Evolutionary conservation across 2,797 vertebrate genomes (phyloP), one percentile per base, ranked within the genome.

Genomic region (Mormyrus proboscirostris): DNA sequence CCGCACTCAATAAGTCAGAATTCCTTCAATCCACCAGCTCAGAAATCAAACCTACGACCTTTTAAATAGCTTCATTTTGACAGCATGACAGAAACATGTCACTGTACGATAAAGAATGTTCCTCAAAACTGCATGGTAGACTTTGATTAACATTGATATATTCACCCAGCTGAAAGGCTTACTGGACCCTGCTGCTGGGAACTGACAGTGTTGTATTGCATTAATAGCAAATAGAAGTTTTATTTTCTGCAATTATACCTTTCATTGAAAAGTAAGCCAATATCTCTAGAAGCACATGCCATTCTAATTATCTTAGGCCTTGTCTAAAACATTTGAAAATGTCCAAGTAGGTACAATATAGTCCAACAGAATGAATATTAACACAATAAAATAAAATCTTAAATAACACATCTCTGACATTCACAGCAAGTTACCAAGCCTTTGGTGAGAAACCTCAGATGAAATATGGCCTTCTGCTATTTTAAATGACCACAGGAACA

Each of bases 301-400:
- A 85, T 85, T 85, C 83, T 85, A 33, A 50, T 50, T 14, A 51
- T 85, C 44, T 51, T 85, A 51, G 44, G 10, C 49, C 83, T 49
- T 85, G 47, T 53, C 83, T 85, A 85, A 85, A 82, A 76, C 69
- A 76, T 76, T 9, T 38, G 2, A 73, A 73, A 82, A 82, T 44
- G 76, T 82, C 76, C 41, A 82, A 82, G 41, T 22, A 82, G 76
- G 62, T 41, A 89, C 50, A 87, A 4, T 49, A 76, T 29, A 89
- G 41, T 69, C 33, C 16, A 44, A 76, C 65, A 89, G 47, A 88
- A 87, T 25, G 2, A 50, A 83, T 59, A 86, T 25, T 16, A 50
- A 83, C 4, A 88, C 38, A 49, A 79, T 29, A 88, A 88, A 79
- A 33, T 62, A 62, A 50, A 50, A 22, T 51, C 22, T 85, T 85